A percentile compares a stretch with the other conserved stretches of the same genome.
Conservation (phyloP, 2,113 vertebrate species). For the Dromas ardeola region DNA sequence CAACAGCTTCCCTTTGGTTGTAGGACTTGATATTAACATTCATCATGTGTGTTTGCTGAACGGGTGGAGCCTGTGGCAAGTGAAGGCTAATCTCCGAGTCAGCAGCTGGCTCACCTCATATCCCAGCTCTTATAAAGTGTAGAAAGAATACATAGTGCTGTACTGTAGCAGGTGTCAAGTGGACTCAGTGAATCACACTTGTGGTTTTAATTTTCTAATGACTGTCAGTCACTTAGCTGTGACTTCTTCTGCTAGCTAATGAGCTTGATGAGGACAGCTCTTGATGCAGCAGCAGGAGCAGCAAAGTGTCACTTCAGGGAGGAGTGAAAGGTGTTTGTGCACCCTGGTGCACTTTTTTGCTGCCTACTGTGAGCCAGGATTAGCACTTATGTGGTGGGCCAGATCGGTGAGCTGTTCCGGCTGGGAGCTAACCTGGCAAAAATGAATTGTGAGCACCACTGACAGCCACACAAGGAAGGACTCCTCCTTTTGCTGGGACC, state of each 20-base stretch:
- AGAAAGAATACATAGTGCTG: not conserved
- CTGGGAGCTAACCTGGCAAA: not conserved
- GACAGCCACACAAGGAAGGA: not conserved
- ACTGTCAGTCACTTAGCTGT: not conserved
- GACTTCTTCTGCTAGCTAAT: not conserved
- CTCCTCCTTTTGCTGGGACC: not conserved
- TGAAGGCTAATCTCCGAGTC: not conserved
- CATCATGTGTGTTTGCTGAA: not conserved
- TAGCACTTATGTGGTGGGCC: not conserved
- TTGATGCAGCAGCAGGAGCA: not conserved
- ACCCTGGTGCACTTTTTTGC: not conserved
- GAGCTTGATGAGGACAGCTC: not conserved
- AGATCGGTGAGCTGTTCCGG: not conserved
- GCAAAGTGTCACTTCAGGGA: not conserved
- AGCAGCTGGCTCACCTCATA: not conserved
- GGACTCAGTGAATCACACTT: not conserved
- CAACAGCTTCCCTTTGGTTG: not conserved
- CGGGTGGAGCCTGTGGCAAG: not conserved
- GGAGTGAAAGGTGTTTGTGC: accelerated
- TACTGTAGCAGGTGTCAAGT: not conserved
- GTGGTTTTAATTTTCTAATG: not conserved
- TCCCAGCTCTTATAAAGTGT: too few species aligned
- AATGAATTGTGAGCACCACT: not conserved
- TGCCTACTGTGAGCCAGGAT: not conserved
- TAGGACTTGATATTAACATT: not conserved